These are phyloP conservation scores for Synergus laeviventris DNA, from an alignment of 2,888 invertebrate species.

Conservation along the genomic window DNA sequence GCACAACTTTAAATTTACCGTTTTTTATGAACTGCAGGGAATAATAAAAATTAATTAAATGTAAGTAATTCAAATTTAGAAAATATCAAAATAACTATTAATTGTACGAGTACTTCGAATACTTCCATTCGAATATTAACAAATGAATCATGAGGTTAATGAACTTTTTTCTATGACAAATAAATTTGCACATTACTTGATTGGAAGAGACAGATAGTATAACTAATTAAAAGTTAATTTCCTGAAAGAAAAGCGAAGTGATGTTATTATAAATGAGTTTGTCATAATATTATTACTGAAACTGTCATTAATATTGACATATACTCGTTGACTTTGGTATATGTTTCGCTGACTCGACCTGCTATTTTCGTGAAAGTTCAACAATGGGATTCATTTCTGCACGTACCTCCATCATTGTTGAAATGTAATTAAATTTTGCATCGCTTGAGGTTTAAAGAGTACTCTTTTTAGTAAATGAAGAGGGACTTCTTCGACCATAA, in stretches of 20 bases:
- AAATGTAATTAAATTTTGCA: background rate
- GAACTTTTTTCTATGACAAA: background rate
- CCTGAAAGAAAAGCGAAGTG: background rate
- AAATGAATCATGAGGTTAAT: background rate
- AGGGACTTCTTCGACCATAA: background rate
- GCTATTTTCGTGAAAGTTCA: background rate
- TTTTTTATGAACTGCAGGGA: background rate
- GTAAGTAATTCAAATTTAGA: background rate
- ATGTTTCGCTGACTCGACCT: background rate
- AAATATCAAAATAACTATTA: too few relatives aligned
- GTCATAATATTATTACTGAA: background rate
- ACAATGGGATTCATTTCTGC: slow-evolving; percentile 1
- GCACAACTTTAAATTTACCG: background rate
- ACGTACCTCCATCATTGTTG: background rate
- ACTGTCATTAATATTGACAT: background rate
- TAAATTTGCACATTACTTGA: background rate
- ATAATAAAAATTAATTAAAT: background rate
- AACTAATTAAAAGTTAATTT: background rate
- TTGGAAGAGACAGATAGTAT: background rate
- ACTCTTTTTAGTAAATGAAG: background rate
- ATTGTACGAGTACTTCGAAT: too few relatives aligned
- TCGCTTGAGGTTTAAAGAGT: background rate
- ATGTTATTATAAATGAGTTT: background rate
- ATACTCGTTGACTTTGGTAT: background rate
- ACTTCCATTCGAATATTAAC: too few relatives aligned